phyloP scores from a whole-genome alignment of 2,113 vertebrate species.

The Falco punctatus region DNA sequence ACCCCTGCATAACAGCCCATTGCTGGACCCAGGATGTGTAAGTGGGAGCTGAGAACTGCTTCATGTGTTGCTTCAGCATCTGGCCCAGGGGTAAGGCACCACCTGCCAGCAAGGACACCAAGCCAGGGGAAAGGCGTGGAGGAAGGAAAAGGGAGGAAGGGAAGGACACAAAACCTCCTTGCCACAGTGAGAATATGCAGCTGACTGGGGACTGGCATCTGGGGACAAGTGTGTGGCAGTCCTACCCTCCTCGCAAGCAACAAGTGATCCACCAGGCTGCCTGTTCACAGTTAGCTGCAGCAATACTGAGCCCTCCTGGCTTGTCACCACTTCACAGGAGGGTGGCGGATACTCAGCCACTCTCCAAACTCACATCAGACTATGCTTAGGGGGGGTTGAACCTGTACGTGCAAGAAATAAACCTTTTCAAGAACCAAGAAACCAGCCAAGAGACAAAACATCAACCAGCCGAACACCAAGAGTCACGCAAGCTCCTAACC shows the following conservation, averaged over 20 bases:
- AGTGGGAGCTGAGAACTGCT: background rate
- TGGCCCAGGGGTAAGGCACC: background rate
- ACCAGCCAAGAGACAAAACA: background rate
- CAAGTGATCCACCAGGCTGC: background rate
- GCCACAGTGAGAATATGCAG: background rate
- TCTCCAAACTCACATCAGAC: background rate
- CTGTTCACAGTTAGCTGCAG: background rate
- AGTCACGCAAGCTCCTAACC: fast-evolving
- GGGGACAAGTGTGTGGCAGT: background rate
- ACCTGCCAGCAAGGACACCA: background rate
- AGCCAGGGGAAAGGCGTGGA: background rate
- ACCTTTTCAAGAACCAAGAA: background rate
- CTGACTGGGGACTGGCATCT: background rate
- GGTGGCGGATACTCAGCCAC: background rate
- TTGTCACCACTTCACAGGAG: background rate
- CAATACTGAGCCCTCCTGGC: background rate
- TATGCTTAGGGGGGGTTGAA: background rate
- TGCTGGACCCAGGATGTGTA: background rate
- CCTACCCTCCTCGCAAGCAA: background rate
- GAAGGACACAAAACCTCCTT: background rate
- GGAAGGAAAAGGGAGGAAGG: background rate
- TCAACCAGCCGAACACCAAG: background rate
- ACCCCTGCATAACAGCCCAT: background rate
- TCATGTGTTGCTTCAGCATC: background rate
- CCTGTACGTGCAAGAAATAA: background rate